These are phyloP conservation scores for Venturia canescens DNA, from an alignment of 1,140 invertebrate genomes.

Conservation along the genomic window DNA sequence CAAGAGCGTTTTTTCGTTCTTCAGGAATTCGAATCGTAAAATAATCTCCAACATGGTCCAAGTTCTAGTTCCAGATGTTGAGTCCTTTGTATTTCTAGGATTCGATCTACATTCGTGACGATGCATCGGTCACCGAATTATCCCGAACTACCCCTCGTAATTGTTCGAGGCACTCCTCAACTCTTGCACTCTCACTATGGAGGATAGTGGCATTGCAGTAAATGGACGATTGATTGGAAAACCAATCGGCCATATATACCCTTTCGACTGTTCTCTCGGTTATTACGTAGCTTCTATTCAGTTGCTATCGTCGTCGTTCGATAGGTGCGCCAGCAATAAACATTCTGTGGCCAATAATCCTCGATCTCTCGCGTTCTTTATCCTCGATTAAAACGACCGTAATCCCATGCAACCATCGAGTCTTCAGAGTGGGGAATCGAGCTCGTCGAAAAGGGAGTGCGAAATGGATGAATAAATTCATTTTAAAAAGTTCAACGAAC, in stretches of 20 bases:
- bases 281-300: not conserved
- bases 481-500: too few species aligned
- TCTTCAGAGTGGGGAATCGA: too few species aligned
- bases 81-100: too few species aligned
- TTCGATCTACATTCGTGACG: too few species aligned
- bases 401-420: too few species aligned
- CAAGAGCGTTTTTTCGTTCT: too few species aligned
- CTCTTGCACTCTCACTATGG: not conserved
- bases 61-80: too few species aligned
- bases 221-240: conserved; percentile 6
- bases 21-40: too few species aligned
- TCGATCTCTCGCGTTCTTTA: not conserved
- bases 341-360: not conserved
- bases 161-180: not conserved
- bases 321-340: not conserved
- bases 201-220: not conserved
- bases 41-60: too few species aligned
- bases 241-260: conserved; percentile 13
- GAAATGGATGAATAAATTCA: too few species aligned
- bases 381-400: too few species aligned
- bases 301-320: not conserved
- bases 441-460: too few species aligned
- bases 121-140: not conserved
- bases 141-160: not conserved
- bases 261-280: not conserved